Evolutionary conservation across 1,140 invertebrate genomes (phyloP).

Genomic region (Pomacea maculata): DNA sequence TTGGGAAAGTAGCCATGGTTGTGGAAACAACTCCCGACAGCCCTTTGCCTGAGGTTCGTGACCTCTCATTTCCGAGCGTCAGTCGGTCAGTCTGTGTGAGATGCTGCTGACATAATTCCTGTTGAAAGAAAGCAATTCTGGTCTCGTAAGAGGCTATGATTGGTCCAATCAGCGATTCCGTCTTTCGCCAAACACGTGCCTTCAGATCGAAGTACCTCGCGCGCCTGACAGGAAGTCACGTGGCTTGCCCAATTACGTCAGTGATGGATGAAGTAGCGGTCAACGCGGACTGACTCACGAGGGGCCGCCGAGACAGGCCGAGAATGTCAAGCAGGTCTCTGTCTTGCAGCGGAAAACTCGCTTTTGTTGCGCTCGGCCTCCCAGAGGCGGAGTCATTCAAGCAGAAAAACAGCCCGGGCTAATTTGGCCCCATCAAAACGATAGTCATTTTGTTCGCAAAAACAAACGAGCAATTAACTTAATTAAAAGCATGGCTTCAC

Average conservation of each 20-base stretch:
- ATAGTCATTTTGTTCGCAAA: conserved; percentile 1
- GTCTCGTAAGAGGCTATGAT: too few relatives aligned
- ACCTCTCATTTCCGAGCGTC: too few relatives aligned
- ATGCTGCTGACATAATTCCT: too few relatives aligned
- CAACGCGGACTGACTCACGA: neutral
- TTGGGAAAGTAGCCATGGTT: too few relatives aligned
- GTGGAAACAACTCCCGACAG: too few relatives aligned
- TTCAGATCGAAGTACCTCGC: too few relatives aligned
- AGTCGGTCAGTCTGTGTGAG: too few relatives aligned
- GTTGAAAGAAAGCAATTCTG: too few relatives aligned
- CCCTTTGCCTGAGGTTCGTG: too few relatives aligned
- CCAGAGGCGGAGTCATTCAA: neutral
- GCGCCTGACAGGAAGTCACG: neutral
- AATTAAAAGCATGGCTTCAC: conserved; percentile 4
- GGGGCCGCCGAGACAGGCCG: neutral
- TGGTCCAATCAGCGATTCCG: too few relatives aligned
- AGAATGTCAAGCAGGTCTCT: neutral
- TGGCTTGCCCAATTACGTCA: neutral
- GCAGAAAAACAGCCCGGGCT: neutral
- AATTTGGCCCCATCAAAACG: neutral
- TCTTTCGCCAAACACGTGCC: too few relatives aligned
- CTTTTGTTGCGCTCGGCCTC: neutral
- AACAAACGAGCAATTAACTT: conserved; percentile 11
- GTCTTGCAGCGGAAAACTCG: neutral
- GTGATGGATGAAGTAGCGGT: neutral